These are phyloP conservation scores for Troides aeacus DNA, from an alignment of 2,888 invertebrate species.

Conservation along the genomic window DNA sequence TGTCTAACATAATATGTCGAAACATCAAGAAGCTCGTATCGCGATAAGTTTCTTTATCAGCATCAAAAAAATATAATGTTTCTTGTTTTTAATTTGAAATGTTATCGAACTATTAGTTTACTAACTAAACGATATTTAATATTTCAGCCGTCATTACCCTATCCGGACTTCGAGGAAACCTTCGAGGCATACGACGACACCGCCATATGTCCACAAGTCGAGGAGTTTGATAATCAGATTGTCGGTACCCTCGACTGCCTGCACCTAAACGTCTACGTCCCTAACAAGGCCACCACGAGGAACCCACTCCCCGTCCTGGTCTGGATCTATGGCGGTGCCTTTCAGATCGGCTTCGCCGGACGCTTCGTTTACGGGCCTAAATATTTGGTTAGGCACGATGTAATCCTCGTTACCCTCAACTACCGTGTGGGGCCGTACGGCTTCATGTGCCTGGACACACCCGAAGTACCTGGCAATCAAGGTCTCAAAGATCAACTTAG, in stretches of 20 bases:
- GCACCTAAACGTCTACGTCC: conserved; percentile 81
- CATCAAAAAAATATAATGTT: too few species aligned
- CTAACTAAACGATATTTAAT: too few species aligned
- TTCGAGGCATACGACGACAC: conserved; percentile 42
- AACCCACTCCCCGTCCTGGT: conserved; percentile 53
- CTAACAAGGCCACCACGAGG: conserved; percentile 42
- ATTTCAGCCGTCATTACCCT: conserved; percentile 34
- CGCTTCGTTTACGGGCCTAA: conserved; percentile 45
- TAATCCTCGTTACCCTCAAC: conserved; percentile 51
- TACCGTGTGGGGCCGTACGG: conserved; percentile 64
- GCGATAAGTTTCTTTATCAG: too few species aligned
- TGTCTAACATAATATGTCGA: too few species aligned
- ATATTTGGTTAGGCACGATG: conserved; percentile 47
- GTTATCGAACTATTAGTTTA: too few species aligned
- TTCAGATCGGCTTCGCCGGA: conserved; percentile 48
- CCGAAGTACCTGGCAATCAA: conserved; percentile 57
- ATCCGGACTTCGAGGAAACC: conserved; percentile 33
- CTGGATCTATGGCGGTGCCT: conserved; percentile 64
- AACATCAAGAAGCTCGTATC: too few species aligned
- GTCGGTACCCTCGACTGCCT: conserved; percentile 76
- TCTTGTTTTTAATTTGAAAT: too few species aligned
- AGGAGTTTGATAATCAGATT: conserved; percentile 41
- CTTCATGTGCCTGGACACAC: conserved; percentile 57
- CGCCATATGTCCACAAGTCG: conserved; percentile 45
- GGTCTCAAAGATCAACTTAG: conserved; percentile 59